phyloP scores from a whole-genome alignment of 1,140 invertebrate species.

The Ostrea edulis region DNA sequence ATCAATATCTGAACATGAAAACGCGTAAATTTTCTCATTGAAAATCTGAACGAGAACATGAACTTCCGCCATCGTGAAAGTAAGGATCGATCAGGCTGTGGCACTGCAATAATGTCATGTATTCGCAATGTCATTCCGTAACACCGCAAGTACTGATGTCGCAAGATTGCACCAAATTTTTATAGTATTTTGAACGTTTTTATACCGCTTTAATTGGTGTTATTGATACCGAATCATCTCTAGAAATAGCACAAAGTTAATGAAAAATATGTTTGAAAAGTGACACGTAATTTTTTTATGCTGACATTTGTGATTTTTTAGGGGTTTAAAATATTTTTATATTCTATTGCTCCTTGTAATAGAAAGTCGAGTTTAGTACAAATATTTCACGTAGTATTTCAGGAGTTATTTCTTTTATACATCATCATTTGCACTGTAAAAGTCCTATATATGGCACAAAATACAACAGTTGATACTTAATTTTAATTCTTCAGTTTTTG shows the following conservation, averaged over 20 bases:
- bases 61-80: not conserved
- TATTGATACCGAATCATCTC: not conserved
- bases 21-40: too few species aligned
- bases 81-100: not conserved
- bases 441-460: too few species aligned
- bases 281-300: constrained; percentile 16
- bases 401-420: too few species aligned
- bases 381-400: too few species aligned
- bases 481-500: too few species aligned
- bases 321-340: not conserved
- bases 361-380: too few species aligned
- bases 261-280: not conserved
- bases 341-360: too few species aligned
- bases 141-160: not conserved
- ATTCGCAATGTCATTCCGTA: not conserved
- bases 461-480: too few species aligned
- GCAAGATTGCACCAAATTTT: not conserved
- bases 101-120: not conserved
- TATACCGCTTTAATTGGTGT: not conserved
- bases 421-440: too few species aligned
- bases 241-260: not conserved
- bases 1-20: too few species aligned
- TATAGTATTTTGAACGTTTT: not conserved
- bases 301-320: not conserved
- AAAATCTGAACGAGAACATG: not conserved